Evolutionary conservation across 1,140 invertebrate species (phyloP), one percentile per base, ranked within the genome.

Genomic region (Drosophila punjabiensis): DNA sequence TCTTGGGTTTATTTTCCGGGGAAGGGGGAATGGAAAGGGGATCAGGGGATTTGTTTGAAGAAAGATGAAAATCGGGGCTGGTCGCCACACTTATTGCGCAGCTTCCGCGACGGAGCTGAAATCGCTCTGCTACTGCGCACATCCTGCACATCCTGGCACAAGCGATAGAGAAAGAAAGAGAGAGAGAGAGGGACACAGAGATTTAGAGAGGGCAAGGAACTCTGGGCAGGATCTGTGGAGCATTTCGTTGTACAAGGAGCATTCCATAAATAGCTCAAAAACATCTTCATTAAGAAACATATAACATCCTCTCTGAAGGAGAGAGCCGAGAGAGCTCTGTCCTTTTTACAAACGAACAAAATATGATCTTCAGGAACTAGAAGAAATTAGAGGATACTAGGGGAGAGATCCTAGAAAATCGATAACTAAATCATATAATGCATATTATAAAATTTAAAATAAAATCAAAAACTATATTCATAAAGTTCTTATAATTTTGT

Each of bases 51-150:
- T 48, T 7, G 5, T 16, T 50, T 5, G 11, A 37, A 33, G 60
- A 56, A 39, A 20, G 50, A 58, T 56, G 53, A 35, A 59, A 48
- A 50, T 56, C 65, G 52, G 75, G 68, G 61, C 69, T 79, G 82
- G 79, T 69, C 75, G 82, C 68, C 83, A 86, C 84, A 82, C 84
- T 86, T 86, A 88, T 85, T 88, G 78, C 84, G 84, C 84, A 88
- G 84, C 84, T 66, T 88, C 84, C 85, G 71, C 48, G 55, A 60
- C 7, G 37, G 30, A 68, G 70, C 59, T 65, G 56, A 20, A 47
- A 53, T n/a, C 50, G 68, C 56, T 48, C 53, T 68, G 71, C 48
- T 41, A 70, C 84, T 88, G 81, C 85, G 84, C 84, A 87, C 61
- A 87, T 87, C 64, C 45, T 47, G 43, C 18, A 47, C 43, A 55